Percentiles rank a stretch among this genome's conserved stretches.
phyloP scores from a whole-genome alignment of 2,797 vertebrate genomes.

The Glossophaga mutica region DNA sequence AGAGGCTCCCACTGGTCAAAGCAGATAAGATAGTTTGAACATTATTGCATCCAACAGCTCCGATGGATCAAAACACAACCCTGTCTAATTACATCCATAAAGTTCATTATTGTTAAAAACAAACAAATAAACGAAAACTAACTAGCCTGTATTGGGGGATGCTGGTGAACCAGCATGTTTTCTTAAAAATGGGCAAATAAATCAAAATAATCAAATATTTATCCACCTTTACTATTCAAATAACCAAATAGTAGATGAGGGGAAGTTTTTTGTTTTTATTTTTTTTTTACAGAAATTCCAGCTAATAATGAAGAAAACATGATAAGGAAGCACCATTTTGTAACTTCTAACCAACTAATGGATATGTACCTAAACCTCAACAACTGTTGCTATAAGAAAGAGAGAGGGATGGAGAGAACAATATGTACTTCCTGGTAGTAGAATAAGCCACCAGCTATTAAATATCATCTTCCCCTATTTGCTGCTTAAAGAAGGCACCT shows the following conservation, averaged over 20 bases:
- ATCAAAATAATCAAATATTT: neutral
- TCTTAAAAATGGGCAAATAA: neutral
- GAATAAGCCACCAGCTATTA: neutral
- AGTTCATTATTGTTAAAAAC: neutral
- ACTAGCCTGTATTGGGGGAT: neutral
- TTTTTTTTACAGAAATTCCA: neutral
- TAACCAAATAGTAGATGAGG: neutral
- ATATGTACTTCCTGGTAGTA: neutral
- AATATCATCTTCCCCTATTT: neutral
- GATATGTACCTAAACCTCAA: neutral
- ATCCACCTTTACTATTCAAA: neutral
- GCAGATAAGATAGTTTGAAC: neutral
- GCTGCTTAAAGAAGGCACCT: neutral
- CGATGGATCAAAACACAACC: neutral
- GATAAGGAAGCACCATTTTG: neutral
- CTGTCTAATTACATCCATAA: neutral
- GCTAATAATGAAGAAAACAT: neutral
- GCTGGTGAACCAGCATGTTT: neutral
- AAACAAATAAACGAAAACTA: neutral
- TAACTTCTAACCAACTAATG: neutral
- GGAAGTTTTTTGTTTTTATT: neutral
- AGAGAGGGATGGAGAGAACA: neutral
- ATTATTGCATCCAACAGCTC: neutral
- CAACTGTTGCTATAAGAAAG: neutral
- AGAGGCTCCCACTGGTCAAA: neutral